Evolutionary conservation across 2,888 invertebrate genomes (phyloP).

Genomic region (Adelphocoris suturalis): DNA sequence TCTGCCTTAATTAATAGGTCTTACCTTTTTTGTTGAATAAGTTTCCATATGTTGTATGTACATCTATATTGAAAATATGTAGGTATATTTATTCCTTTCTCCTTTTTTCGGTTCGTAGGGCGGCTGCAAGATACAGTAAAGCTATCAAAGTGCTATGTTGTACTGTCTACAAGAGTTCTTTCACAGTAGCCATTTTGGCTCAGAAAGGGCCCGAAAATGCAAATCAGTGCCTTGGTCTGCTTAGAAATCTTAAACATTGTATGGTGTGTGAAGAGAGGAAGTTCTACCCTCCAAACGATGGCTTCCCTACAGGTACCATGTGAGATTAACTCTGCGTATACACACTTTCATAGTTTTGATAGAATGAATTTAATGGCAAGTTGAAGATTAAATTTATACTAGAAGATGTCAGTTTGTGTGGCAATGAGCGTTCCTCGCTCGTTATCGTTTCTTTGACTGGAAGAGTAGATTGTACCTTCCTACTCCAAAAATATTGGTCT

Average conservation of each 20-base stretch:
- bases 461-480: no score
- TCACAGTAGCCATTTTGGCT: conserved; percentile 76
- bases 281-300: conserved; percentile 76
- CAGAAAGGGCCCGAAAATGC: conserved; percentile 76
- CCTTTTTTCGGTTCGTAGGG: conserved; percentile 72
- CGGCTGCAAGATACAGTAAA: conserved; percentile 77
- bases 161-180: conserved; percentile 76
- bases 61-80: no score
- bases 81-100: conserved; percentile 4
- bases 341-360: no score
- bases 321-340: background rate
- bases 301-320: conserved; percentile 76
- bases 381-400: no score
- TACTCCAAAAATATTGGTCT: no score
- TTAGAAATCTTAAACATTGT: conserved; percentile 76
- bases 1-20: no score
- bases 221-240: conserved; percentile 75
- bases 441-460: no score
- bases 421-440: no score
- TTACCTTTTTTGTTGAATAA: no score
- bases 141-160: conserved; percentile 76
- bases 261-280: conserved; percentile 77
- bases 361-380: no score
- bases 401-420: no score
- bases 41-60: no score